phyloP scores from a whole-genome alignment of 2,797 vertebrate genomes.

The Anguilla pacifica region DNA sequence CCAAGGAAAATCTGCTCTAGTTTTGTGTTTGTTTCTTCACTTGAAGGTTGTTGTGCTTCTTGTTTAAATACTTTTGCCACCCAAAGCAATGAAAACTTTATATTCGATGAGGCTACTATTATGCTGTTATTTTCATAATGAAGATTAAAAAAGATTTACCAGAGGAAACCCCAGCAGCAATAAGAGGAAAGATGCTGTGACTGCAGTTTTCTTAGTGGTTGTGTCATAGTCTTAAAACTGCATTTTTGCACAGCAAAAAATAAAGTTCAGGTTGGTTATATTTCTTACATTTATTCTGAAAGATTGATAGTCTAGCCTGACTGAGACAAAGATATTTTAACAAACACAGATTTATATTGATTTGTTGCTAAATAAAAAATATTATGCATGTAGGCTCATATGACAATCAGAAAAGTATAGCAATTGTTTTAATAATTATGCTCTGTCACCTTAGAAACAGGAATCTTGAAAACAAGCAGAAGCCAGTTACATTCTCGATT shows the following conservation, averaged over 20 bases:
- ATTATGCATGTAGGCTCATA: not conserved
- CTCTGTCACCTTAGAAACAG: constrained; percentile 1
- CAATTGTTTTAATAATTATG: not conserved
- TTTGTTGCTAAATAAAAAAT: not conserved
- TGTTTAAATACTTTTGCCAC: not conserved
- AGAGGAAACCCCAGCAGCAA: not conserved
- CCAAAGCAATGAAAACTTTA: not conserved
- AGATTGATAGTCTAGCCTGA: not conserved
- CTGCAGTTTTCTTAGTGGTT: not conserved
- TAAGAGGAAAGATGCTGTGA: not conserved
- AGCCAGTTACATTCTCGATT: not conserved
- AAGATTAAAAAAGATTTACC: not conserved
- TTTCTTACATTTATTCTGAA: not conserved
- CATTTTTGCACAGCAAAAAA: not conserved
- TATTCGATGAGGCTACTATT: not conserved
- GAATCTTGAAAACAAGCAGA: constrained; percentile 6
- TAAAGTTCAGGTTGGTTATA: not conserved
- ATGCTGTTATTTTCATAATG: not conserved
- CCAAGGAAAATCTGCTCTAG: not conserved
- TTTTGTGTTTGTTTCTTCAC: not conserved
- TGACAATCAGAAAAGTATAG: not conserved
- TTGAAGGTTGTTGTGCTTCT: not conserved
- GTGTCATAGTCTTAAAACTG: not conserved
- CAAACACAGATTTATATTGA: not conserved
- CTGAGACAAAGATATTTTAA: not conserved